phyloP scores from a whole-genome alignment of 2,888 invertebrate genomes.

The Zygothrica quintamaculata region DNA sequence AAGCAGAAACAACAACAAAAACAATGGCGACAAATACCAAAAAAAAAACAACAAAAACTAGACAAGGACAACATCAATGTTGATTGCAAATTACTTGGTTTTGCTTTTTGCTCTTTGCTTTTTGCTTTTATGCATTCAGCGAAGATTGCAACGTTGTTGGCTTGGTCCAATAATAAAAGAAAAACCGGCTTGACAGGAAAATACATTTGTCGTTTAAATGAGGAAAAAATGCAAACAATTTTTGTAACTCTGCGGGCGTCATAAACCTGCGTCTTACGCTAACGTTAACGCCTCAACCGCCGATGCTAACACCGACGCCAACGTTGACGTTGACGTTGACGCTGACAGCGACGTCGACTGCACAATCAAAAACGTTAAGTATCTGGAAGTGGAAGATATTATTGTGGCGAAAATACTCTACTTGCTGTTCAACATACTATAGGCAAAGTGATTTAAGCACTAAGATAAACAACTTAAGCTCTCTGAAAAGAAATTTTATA shows the following conservation, averaged over 20 bases:
- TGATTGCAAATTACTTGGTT: constrained; percentile 74
- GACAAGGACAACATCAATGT: constrained; percentile 47
- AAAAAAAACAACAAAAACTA: constrained; percentile 38
- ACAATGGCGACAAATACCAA: constrained; percentile 6
- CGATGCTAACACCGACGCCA: constrained; percentile 1
- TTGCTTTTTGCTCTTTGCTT: constrained; percentile 12
- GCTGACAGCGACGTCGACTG: not conserved
- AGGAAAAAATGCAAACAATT: constrained; percentile 71
- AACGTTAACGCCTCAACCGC: not conserved
- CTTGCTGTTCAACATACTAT: not conserved
- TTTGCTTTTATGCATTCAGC: constrained; percentile 46
- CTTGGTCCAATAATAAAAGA: constrained; percentile 73
- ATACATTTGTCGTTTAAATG: constrained; percentile 74
- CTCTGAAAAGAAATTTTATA: no score
- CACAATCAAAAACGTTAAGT: not conserved
- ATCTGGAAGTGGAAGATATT: not conserved
- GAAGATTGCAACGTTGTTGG: constrained; percentile 49
- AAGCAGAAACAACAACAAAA: constrained; percentile 35
- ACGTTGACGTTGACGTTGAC: constrained; percentile 1
- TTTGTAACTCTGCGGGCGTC: constrained; percentile 37
- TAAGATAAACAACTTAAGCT: no score
- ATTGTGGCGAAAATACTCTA: not conserved
- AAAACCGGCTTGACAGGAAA: constrained; percentile 77
- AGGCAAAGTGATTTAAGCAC: no score
- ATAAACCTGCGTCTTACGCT: not conserved